Conservation (phyloP, 2,113 vertebrate species). For the Corythornis vintsioides region DNA sequence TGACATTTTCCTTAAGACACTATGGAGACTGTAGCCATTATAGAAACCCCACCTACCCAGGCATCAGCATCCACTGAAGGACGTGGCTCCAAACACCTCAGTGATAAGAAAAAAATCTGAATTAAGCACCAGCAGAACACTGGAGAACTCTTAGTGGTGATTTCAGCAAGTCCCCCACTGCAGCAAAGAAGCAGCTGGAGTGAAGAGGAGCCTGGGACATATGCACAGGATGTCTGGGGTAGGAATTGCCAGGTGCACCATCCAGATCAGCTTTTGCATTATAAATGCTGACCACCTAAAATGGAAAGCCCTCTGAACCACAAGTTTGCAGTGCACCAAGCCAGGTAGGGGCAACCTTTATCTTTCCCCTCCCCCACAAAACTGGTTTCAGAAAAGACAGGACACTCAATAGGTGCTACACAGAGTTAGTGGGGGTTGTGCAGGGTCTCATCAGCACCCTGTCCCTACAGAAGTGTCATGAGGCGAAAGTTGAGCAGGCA, state of each 20-base stretch:
- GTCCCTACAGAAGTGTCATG: neutral
- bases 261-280: neutral
- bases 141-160: neutral
- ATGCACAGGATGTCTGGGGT: neutral
- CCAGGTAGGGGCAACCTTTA: neutral
- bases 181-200: neutral
- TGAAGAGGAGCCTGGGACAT: neutral
- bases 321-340: neutral
- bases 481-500: accelerated
- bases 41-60: neutral
- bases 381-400: neutral
- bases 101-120: neutral
- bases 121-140: neutral
- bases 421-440: neutral
- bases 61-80: neutral
- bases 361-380: neutral
- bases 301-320: neutral
- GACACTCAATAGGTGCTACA: accelerated
- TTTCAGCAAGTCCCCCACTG: neutral
- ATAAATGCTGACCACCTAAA: neutral
- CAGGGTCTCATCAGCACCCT: accelerated
- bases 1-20: neutral
- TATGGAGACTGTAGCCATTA: neutral
- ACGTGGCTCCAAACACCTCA: neutral
- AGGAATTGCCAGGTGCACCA: neutral